A percentile compares a stretch with the other conserved stretches of the same genome.
These are phyloP conservation scores for Sinocyclocheilus maitianheensis DNA, from an alignment of 2,113 vertebrate species.

Conservation along the genomic window DNA sequence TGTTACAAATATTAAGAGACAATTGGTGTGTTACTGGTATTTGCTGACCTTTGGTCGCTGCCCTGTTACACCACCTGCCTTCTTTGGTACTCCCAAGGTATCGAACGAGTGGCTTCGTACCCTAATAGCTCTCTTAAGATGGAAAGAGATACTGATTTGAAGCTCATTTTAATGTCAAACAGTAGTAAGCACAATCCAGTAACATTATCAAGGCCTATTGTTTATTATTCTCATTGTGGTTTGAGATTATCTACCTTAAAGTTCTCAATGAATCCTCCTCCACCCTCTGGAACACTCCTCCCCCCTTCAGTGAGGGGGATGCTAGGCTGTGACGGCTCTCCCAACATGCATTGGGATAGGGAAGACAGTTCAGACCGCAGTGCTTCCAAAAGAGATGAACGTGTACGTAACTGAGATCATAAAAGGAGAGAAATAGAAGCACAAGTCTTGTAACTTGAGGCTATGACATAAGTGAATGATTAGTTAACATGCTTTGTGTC, in stretches of 20 bases:
- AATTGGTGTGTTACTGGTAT: not conserved
- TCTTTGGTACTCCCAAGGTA: constrained; percentile 77
- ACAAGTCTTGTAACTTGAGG: not conserved
- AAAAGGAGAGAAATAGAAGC: not conserved
- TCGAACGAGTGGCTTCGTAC: constrained; percentile 89
- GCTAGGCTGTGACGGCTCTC: constrained; percentile 65
- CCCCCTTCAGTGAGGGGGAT: constrained; percentile 62
- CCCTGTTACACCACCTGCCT: constrained; percentile 55
- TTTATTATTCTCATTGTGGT: not conserved
- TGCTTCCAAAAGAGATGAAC: constrained; percentile 84
- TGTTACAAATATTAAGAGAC: not conserved
- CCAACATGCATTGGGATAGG: constrained; percentile 85
- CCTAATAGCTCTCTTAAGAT: constrained; percentile 83
- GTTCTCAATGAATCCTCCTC: constrained; percentile 89
- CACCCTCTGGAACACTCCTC: constrained; percentile 76
- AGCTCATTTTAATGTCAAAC: not conserved
- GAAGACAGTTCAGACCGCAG: constrained; percentile 82
- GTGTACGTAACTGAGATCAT: constrained; percentile 80
- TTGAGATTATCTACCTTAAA: constrained; percentile 81
- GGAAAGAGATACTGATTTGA: constrained; percentile 57
- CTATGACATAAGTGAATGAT: not conserved
- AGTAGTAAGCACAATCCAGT: not conserved
- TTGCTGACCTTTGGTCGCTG: constrained; percentile 69
- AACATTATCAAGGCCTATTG: not conserved
- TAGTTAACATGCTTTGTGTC: not conserved